Evolutionary conservation across 2,113 vertebrate species (phyloP), one percentile per base, ranked within the genome.

Genomic region (Struthidea cinerea): DNA sequence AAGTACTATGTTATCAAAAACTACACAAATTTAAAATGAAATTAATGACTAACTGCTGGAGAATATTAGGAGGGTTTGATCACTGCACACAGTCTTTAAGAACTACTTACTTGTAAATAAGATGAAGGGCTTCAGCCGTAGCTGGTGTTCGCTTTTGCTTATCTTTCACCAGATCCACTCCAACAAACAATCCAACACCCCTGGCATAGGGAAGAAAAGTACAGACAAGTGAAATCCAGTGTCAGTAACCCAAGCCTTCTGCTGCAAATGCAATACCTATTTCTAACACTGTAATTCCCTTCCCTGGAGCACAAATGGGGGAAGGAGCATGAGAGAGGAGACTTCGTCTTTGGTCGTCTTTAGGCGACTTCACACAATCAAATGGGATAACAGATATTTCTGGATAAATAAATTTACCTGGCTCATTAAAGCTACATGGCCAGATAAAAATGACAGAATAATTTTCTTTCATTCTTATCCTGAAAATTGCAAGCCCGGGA

Each of bases 101-200:
- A 73, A 30, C 3, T 20, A 92, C 96, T 98, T 96, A 99, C 99
- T 97, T 98, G 94, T 99, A 99, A 95, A 99, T 99, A 74, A 99
- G 84, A 56, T 99, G 98, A 83, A 99, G 99, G 17, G 99, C 99
- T 94, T 99, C 99, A 6, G 99, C 99, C 7, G 99, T 99, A 30
- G 99, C 99, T 6, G 99, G 99, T 6, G 98, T 99, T 80, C 99
- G 98, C 80, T 97, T 98, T 73, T 97, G 74, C 17, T 42, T 95
- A 93, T 99, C 99, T 93, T 95, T 99, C 95, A 99, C 99, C 23
- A 99, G 97, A 96, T 99, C 99, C 87, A 99, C 96, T 14, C 99
- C 99, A 23, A 99, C 94, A 96, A 99, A 99, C 50, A 99, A 98
- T 27, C 99, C 99, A 60, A 97, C 30, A 6, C 99, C 99, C 96